Conservation (phyloP, 2,113 vertebrate species). For the Seriola aureovittata region DNA sequence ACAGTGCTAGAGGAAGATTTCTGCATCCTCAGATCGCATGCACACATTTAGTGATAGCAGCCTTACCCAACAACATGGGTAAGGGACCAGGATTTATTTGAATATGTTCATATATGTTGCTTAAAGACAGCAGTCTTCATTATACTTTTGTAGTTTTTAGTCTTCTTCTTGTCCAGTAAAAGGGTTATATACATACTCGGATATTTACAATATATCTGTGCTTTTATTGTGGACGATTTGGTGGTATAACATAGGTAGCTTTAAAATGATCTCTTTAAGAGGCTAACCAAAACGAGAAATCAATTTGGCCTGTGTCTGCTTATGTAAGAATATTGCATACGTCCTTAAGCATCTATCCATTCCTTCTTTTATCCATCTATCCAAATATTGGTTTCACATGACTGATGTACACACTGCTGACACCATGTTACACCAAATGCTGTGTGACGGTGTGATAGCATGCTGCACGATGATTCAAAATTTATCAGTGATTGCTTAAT, state of each 20-base stretch:
- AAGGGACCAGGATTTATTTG: background rate
- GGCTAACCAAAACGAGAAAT: background rate
- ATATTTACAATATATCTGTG: background rate
- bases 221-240: background rate
- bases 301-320: background rate
- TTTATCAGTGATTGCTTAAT: background rate
- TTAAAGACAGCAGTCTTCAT: no score
- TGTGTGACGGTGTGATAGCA: background rate
- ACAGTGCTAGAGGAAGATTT: constrained; percentile 25
- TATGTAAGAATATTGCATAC: background rate
- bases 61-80: background rate
- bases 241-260: background rate
- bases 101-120: background rate
- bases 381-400: background rate
- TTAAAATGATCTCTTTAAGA: background rate
- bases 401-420: background rate
- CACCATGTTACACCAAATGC: background rate
- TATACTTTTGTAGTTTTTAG: background rate
- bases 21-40: constrained; percentile 26
- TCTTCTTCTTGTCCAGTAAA: background rate
- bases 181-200: background rate
- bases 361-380: background rate
- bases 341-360: background rate
- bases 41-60: background rate
- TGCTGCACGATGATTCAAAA: background rate